phyloP scores from a whole-genome alignment of 2,888 invertebrate genomes.

The Pterostichus madidus region DNA sequence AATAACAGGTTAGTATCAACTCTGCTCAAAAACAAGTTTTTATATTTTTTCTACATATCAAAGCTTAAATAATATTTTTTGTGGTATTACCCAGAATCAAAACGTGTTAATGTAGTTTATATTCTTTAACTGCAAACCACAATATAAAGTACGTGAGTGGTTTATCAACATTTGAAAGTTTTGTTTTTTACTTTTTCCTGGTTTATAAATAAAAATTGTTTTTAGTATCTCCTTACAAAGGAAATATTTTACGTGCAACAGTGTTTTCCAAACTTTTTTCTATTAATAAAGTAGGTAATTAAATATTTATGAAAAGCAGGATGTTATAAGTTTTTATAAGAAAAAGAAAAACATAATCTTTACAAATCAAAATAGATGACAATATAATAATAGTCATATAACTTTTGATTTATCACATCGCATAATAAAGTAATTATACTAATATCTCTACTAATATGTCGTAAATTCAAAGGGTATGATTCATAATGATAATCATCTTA shows the following conservation, averaged over 20 bases:
- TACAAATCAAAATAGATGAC: no score
- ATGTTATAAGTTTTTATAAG: no score
- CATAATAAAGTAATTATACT: no score
- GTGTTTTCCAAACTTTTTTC: no score
- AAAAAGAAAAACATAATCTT: no score
- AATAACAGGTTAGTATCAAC: conserved; percentile 32
- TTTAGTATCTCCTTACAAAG: conserved; percentile 1
- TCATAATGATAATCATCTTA: no score
- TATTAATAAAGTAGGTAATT: no score
- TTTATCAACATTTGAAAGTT: conserved; percentile 38
- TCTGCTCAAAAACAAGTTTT: conserved; percentile 30
- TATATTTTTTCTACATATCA: not conserved
- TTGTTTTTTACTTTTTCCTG: conserved; percentile 50
- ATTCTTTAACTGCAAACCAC: conserved; percentile 34
- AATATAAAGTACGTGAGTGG: not conserved
- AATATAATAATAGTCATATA: no score
- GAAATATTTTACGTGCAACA: conserved; percentile 9
- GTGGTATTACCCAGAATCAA: conserved; percentile 39
- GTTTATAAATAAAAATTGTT: conserved; percentile 3
- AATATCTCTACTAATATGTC: no score
- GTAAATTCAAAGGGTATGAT: no score
- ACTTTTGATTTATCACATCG: no score
- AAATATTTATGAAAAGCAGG: no score
- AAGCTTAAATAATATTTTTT: conserved; percentile 27
- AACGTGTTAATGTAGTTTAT: conserved; percentile 8